A percentile compares a stretch with the other conserved stretches of the same genome.
These are phyloP conservation scores for Spodoptera exigua DNA, from an alignment of 2,888 invertebrate species.

Conservation along the genomic window DNA sequence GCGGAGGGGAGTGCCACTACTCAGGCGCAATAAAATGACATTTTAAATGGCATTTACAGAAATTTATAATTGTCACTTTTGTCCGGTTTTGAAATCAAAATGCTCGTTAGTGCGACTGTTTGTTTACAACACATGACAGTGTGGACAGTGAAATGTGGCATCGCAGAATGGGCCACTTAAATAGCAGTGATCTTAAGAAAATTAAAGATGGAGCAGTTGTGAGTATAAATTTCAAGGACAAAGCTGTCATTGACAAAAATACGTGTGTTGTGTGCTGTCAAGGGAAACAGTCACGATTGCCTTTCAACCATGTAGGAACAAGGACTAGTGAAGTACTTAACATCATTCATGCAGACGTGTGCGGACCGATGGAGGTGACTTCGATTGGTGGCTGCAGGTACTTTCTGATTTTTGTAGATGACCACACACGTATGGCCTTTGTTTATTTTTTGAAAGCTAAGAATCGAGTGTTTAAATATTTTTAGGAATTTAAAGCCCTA, in stretches of 20 bases:
- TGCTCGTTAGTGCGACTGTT: too few species aligned
- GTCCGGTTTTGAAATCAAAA: slow-evolving; percentile 6
- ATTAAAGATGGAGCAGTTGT: slow-evolving; percentile 33
- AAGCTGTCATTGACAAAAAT: slow-evolving; percentile 2
- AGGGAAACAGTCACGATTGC: slow-evolving; percentile 27
- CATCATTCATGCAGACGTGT: slow-evolving; percentile 18
- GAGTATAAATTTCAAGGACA: slow-evolving; percentile 14
- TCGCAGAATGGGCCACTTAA: slow-evolving; percentile 3
- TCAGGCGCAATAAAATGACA: slow-evolving; percentile 5
- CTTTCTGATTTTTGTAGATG: slow-evolving; percentile 31
- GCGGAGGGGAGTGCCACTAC: slow-evolving; percentile 3
- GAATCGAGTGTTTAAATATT: slow-evolving; percentile 14
- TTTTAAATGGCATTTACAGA: slow-evolving; percentile 5
- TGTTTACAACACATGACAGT: background rate
- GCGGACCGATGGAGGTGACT: slow-evolving; percentile 11
- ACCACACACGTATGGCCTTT: slow-evolving; percentile 22
- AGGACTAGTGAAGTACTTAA: slow-evolving; percentile 11
- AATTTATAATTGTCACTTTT: slow-evolving; percentile 11
- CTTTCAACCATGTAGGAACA: slow-evolving; percentile 5
- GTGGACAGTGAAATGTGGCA: background rate
- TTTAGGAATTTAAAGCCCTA: slow-evolving; percentile 10
- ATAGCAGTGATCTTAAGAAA: slow-evolving; percentile 5
- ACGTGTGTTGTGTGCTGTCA: slow-evolving; percentile 26
- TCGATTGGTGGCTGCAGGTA: slow-evolving; percentile 26
- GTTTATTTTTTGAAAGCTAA: slow-evolving; percentile 29